A percentile compares a stretch with the other conserved stretches of the same genome.
Evolutionary conservation across 1,140 invertebrate genomes (phyloP).

Genomic region (Drosophila aff.): DNA sequence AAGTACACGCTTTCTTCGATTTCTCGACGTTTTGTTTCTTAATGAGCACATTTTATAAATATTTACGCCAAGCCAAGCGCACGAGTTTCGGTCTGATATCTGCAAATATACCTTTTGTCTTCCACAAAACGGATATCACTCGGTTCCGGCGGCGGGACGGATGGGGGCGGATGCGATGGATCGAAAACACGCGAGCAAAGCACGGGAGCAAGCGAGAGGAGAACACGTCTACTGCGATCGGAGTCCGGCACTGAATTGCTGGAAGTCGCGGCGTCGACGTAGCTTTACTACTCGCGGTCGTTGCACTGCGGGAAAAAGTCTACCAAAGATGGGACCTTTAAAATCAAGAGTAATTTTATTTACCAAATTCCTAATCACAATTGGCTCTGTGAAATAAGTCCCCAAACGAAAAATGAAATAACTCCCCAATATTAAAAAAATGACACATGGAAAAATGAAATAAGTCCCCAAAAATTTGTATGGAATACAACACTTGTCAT

Average conservation of each 20-base stretch:
- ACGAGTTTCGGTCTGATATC: constrained; percentile 25
- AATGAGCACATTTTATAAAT: constrained; percentile 34
- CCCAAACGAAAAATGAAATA: no score
- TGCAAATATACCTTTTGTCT: constrained; percentile 39
- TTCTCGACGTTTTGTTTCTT: constrained; percentile 33
- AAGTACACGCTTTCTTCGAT: constrained; percentile 78
- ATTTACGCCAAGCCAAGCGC: constrained; percentile 48
- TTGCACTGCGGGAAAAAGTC: constrained; percentile 6
- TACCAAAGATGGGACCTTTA: no score
- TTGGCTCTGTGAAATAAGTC: no score
- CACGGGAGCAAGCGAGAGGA: constrained; percentile 24
- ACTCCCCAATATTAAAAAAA: no score
- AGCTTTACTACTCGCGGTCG: constrained; percentile 16
- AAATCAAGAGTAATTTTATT: no score
- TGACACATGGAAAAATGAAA: no score
- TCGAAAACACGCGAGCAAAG: constrained; percentile 58
- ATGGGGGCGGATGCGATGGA: constrained; percentile 33
- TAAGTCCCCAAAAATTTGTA: no score
- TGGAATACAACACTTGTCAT: no score
- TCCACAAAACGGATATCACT: constrained; percentile 42
- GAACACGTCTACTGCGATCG: constrained; percentile 60
- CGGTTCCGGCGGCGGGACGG: constrained; percentile 10
- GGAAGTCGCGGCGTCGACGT: constrained; percentile 27
- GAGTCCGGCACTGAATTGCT: constrained; percentile 63
- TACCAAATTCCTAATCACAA: no score